These are phyloP conservation scores for Drosophila picticornis DNA, from an alignment of 2,888 invertebrate species.

Conservation along the genomic window DNA sequence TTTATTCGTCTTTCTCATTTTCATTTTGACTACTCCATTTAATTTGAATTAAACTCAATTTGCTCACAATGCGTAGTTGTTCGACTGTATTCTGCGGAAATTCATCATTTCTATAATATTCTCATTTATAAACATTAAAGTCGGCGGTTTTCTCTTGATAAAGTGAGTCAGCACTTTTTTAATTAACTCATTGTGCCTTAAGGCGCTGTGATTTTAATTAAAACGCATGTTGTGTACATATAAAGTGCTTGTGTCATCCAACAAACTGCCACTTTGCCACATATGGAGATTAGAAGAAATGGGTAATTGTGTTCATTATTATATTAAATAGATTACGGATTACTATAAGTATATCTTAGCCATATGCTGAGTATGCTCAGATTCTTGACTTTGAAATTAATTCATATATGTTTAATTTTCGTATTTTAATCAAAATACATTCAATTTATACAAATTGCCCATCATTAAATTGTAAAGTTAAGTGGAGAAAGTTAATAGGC, in stretches of 20 bases:
- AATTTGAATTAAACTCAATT: slow-evolving; percentile 6
- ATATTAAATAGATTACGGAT: not conserved
- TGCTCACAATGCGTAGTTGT: not conserved
- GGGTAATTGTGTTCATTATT: not conserved
- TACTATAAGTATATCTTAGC: not conserved
- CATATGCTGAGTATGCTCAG: not conserved
- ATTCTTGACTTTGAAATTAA: not conserved
- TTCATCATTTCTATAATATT: slow-evolving; percentile 29
- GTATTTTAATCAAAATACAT: not conserved
- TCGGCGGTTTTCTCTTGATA: slow-evolving; percentile 17
- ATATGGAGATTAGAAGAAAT: not conserved
- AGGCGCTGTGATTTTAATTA: slow-evolving; percentile 24
- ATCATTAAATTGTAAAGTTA: not conserved
- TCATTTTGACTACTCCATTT: not conserved
- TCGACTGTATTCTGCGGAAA: slow-evolving; percentile 19
- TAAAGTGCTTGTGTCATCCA: not conserved
- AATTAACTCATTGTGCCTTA: slow-evolving; percentile 52
- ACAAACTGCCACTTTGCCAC: not conserved
- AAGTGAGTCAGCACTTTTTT: slow-evolving; percentile 60
- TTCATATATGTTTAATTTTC: not conserved
- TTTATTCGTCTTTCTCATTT: not conserved
- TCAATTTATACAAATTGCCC: not conserved
- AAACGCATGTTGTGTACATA: slow-evolving; percentile 23
- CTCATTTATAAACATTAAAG: slow-evolving; percentile 37
- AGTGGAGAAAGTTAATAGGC: slow-evolving; percentile 1